Conservation (phyloP, 2,113 vertebrate genomes). For the Puffinus mauretanicus region DNA sequence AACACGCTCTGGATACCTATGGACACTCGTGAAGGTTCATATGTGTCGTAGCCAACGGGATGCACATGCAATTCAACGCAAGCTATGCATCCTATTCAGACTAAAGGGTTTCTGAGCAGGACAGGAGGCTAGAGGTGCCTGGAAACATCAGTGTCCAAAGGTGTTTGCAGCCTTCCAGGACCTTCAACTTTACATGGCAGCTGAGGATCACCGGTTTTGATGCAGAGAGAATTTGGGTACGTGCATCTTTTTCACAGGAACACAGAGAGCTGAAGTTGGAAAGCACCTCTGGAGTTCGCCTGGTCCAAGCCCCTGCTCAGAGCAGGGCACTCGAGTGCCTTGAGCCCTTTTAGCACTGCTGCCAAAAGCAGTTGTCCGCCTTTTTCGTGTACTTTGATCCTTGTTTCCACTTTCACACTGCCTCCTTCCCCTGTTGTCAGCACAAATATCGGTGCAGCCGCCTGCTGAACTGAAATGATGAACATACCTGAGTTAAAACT, state of each 20-base stretch:
- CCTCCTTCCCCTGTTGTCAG: not conserved
- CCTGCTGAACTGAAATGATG: not conserved
- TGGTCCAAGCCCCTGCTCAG: not conserved
- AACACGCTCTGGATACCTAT: rapidly evolving
- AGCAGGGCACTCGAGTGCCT: not conserved
- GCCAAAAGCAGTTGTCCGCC: not conserved
- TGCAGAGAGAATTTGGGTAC: not conserved
- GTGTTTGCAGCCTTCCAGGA: not conserved
- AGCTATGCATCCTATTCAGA: not conserved
- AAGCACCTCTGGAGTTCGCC: not conserved
- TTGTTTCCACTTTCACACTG: not conserved
- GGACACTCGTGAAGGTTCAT: not conserved
- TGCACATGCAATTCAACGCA: rapidly evolving
- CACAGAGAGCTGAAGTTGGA: not conserved
- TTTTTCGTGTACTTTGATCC: not conserved
- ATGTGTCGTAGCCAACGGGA: rapidly evolving
- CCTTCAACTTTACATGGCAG: not conserved
- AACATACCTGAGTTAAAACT: not conserved
- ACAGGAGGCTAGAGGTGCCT: not conserved
- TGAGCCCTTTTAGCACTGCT: not conserved
- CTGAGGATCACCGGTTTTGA: not conserved
- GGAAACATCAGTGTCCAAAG: not conserved
- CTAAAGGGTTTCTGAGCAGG: not conserved
- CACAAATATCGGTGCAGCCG: not conserved
- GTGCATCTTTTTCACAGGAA: not conserved